Conservation (phyloP, 2,113 vertebrate genomes). For the Psilopogon haemacephalus region DNA sequence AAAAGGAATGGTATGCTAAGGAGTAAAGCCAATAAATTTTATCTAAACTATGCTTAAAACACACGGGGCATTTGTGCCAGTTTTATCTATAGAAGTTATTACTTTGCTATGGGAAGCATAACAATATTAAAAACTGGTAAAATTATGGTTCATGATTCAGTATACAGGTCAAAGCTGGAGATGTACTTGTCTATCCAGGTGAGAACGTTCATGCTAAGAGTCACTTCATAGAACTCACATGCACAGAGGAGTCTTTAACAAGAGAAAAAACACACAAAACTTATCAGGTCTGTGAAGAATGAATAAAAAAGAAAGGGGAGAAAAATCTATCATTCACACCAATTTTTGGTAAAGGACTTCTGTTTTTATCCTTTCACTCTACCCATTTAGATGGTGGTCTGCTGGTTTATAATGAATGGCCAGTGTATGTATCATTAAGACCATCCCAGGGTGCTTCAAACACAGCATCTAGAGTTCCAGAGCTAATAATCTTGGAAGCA, state of each 20-base stretch:
- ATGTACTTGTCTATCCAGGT: neutral
- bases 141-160: neutral
- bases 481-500: neutral
- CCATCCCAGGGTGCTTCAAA: neutral
- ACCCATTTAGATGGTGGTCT: neutral
- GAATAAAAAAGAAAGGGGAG: neutral
- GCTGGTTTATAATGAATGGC: neutral
- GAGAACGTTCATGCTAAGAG: neutral
- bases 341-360: neutral
- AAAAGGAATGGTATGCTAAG: neutral
- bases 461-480: neutral
- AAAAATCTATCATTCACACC: neutral
- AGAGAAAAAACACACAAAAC: neutral
- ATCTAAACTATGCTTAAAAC: neutral
- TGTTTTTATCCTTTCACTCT: neutral
- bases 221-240: neutral
- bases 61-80: neutral
- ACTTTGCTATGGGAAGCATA: neutral
- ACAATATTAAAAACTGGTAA: neutral
- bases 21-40: neutral
- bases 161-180: neutral
- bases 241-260: neutral
- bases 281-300: neutral
- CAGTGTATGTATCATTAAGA: neutral
- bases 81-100: neutral